phyloP scores from a whole-genome alignment of 2,888 invertebrate species.

The Petrolisthes manimaculis region DNA sequence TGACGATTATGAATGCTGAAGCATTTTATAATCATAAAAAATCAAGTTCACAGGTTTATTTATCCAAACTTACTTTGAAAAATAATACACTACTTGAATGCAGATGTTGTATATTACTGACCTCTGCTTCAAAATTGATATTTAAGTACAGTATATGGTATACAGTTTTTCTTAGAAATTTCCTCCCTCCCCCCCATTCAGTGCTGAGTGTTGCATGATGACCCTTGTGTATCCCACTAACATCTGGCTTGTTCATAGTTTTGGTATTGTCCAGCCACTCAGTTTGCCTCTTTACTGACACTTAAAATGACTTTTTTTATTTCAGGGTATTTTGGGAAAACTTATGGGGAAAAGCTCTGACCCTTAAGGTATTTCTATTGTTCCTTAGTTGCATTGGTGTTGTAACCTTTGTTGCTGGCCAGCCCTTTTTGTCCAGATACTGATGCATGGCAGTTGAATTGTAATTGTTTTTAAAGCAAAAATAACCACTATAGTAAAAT shows the following conservation, averaged over 20 bases:
- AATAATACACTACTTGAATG: too few species aligned
- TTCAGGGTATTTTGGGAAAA: constrained; percentile 59
- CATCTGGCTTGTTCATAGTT: constrained; percentile 28
- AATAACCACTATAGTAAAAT: background rate
- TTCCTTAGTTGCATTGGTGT: constrained; percentile 59
- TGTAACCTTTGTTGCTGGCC: constrained; percentile 50
- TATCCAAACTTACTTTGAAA: too few species aligned
- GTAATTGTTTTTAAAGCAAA: background rate
- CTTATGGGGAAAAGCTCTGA: constrained; percentile 59
- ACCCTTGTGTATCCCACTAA: constrained; percentile 9
- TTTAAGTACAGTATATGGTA: too few species aligned
- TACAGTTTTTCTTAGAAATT: too few species aligned
- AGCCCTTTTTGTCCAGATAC: constrained; percentile 24
- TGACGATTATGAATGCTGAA: too few species aligned
- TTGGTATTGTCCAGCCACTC: constrained; percentile 13
- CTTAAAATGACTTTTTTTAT: constrained; percentile 50
- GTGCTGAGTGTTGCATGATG: constrained; percentile 45
- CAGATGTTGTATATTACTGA: too few species aligned
- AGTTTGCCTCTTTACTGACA: constrained; percentile 43
- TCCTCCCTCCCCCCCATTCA: background rate
- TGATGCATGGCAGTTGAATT: constrained; percentile 41
- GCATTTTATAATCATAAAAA: too few species aligned
- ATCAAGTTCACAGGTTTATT: too few species aligned
- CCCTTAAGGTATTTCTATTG: constrained; percentile 59
- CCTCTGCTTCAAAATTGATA: too few species aligned